Base-by-base conservation (phyloP, 92 coral and sea anemone species). In the Phenganax subtilis region DNA sequence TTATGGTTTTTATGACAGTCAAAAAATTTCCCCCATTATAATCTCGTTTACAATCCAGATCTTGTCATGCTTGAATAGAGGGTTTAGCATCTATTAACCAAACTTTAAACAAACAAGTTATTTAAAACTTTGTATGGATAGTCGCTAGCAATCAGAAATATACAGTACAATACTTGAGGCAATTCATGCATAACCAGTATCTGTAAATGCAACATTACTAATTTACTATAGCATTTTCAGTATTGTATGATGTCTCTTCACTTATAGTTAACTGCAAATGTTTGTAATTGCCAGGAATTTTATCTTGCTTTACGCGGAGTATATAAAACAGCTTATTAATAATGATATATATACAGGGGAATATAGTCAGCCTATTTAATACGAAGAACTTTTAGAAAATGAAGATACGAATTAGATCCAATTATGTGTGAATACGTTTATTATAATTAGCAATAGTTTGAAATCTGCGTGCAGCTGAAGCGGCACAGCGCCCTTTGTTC, bases 391-490 rank as follows among this genome's bases (percentile, higher is more conserved):
- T 76, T 57, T 76, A 25, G 70, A 47, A 75, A 57, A 76, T 57
- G 70, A 29, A 76, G 71, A 60, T 57, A 57, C 60, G 60, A 76
- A 76, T 76, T 76, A 64, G 81, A 76, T 76, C 81, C 81, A 76
- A 76, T 76, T 57, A 76, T 58, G 70, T 29, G 53, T 57, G 70
- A 54, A 57, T 10, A 57, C 53, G 58, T 76, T 12, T 30, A 76
- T 76, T 76, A 51, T 76, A 76, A 76, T 76, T 76, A 76, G 81
- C 81, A 76, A 76, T 76, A 30, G 69, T 76, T 59, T 31, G 54
- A 54, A 31, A 10, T 67, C 81, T 57, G 81, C 69, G 58, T 67
- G 47, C 58, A 30, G 69, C 56, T 17, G 63, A 16, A 55, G 52
- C 80, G 64, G 63, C 29, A 58, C 27, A 76, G 30, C 16, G 63